Conservation (phyloP, 2,888 invertebrate genomes). For the Nemoura dubitans region DNA sequence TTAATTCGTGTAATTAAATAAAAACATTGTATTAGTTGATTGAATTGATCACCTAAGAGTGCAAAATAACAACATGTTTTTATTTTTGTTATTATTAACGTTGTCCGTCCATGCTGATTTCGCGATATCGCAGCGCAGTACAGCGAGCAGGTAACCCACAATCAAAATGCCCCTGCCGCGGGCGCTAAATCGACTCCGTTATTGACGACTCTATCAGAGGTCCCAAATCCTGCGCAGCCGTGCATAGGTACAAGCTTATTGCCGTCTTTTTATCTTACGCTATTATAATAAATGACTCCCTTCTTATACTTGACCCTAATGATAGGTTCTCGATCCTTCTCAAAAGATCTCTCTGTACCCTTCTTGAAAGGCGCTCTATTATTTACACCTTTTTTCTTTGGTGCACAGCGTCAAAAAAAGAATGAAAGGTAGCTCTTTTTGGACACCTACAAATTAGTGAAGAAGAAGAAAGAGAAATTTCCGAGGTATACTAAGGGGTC, state of each 20-base stretch:
- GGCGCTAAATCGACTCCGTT: neutral
- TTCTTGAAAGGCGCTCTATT: conserved; percentile 26
- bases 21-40: neutral
- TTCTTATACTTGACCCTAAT: conserved; percentile 10
- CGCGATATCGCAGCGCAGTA: neutral
- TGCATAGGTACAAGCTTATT: neutral
- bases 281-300: conserved; percentile 3
- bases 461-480: neutral
- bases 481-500: neutral
- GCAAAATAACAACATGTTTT: neutral
- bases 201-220: neutral
- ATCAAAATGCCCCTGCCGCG: neutral
- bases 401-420: neutral
- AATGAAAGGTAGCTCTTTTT: neutral
- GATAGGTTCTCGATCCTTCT: conserved; percentile 30
- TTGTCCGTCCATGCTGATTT: neutral
- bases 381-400: conserved; percentile 43
- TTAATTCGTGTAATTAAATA: conserved; percentile 7
- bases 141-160: neutral
- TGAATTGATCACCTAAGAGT: neutral
- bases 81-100: neutral
- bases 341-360: conserved; percentile 8
- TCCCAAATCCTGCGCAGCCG: neutral
- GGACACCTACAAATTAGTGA: conserved; percentile 20
- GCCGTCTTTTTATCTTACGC: neutral